Evolutionary conservation across 2,888 invertebrate species (phyloP), one percentile per base, ranked within the genome.

Genomic region (Tenthredo scrophulariae): DNA sequence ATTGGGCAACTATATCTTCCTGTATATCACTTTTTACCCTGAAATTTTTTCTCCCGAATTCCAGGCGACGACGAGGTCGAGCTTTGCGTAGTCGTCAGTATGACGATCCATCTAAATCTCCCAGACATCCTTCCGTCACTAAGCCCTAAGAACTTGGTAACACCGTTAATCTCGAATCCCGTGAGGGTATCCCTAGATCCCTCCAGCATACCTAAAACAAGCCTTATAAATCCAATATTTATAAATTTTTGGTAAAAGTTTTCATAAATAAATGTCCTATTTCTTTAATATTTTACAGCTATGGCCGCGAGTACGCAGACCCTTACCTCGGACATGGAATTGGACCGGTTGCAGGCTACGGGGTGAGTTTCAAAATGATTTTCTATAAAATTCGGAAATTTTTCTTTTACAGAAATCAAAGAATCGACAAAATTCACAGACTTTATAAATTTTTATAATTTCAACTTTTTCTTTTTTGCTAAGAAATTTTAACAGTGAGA

Each of bases 341-440:
- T 93, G 99, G 99, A 93, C 99, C 99, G 90, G 97, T 99, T 91
- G 97, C 99, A 89, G 98, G 98, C 92, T 99, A 99, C 94, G 98
- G 98, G 96, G 98, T 99, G 96, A 96, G 96, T 93, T 88, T 86
- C 58, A 29, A 84, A 88, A 85, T 77, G 85, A 77, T 75, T 84
- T 84, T 9, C 85, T 72, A 82, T 82, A 77, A 18, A 18, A 6
- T 67, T 18, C 6, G 5, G 18, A 67, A 67, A 29, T 33, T 46
- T n/a, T n/a, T n/a, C n/a, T n/a, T n/a, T n/a, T n/a, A n/a, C n/a
- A n/a, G n/a, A n/a, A n/a, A n/a, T n/a, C n/a, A n/a, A n/a, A n/a
- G 26, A 46, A 33, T 33, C 33, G 33, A 33, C 33, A 43, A 43
- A 43, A 18, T 65, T 65, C 2, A 15, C 13, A 65, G 18, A 50